Percentiles rank a stretch among this genome's conserved stretches.
phyloP scores from a whole-genome alignment of 2,888 invertebrate genomes.

The Metellina segmentata region DNA sequence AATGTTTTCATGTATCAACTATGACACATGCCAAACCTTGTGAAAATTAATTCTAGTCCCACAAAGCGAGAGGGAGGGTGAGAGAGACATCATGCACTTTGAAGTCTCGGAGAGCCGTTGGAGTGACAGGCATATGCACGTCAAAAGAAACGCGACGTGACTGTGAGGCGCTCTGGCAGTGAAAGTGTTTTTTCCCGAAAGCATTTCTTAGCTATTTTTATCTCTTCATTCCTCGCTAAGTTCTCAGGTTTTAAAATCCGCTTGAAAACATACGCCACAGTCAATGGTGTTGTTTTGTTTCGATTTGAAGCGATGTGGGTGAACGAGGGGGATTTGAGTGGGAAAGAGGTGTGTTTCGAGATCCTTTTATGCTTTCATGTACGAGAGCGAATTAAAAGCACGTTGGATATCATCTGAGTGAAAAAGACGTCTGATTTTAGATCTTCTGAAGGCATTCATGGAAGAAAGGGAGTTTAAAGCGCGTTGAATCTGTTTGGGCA shows the following conservation, averaged over 20 bases:
- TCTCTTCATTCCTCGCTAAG: slow-evolving; percentile 24
- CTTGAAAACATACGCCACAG: slow-evolving; percentile 14
- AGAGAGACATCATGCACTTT: slow-evolving; percentile 46
- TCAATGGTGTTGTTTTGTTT: slow-evolving; percentile 32
- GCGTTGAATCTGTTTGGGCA: too few relatives aligned
- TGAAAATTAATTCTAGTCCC: slow-evolving; percentile 69
- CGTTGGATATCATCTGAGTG: not conserved
- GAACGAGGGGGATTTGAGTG: too few relatives aligned
- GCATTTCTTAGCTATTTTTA: slow-evolving; percentile 47
- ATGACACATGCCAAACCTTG: slow-evolving; percentile 73
- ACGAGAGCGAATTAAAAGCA: not conserved
- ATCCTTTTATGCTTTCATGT: too few relatives aligned
- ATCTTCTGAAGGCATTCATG: too few relatives aligned
- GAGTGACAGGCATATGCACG: slow-evolving; percentile 44
- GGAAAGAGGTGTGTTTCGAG: too few relatives aligned
- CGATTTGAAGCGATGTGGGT: not conserved
- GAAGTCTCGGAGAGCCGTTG: slow-evolving; percentile 19
- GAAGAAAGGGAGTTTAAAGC: too few relatives aligned
- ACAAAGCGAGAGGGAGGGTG: not conserved
- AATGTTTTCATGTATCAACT: slow-evolving; percentile 71
- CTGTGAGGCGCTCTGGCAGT: not conserved
- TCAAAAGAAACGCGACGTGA: slow-evolving; percentile 45
- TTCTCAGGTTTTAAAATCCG: slow-evolving; percentile 28
- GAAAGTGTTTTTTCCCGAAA: slow-evolving; percentile 42
- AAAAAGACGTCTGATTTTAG: too few relatives aligned